Conservation (phyloP, 2,888 invertebrate species). For the Torymus tubicola region DNA sequence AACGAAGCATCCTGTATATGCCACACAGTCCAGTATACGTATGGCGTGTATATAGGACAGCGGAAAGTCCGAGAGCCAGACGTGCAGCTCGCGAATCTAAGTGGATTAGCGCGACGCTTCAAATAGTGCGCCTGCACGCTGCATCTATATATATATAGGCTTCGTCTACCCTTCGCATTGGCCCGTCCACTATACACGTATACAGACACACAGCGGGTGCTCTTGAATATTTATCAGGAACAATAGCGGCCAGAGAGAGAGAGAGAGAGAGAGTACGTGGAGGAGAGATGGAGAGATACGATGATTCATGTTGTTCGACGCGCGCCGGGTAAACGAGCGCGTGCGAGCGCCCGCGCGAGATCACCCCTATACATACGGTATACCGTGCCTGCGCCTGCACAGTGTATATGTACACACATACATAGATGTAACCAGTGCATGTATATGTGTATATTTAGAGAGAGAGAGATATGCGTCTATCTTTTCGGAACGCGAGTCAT, state of each 20-base stretch:
- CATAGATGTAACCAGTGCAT: too few relatives aligned
- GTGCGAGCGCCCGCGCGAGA: neutral
- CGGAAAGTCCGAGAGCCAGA: too few relatives aligned
- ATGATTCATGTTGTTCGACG: constrained; percentile 45
- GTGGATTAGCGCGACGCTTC: constrained; percentile 50
- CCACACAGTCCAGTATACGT: too few relatives aligned
- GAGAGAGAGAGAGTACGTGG: too few relatives aligned
- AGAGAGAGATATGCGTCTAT: neutral
- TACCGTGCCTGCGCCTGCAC: too few relatives aligned
- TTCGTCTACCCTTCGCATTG: neutral
- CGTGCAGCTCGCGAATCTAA: constrained; percentile 47
- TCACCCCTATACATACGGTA: too few relatives aligned
- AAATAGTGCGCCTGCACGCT: neutral
- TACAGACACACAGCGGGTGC: neutral
- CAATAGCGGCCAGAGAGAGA: constrained; percentile 13
- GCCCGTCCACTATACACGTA: constrained; percentile 13
- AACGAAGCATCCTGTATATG: too few relatives aligned
- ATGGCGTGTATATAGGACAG: too few relatives aligned
- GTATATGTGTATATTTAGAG: too few relatives aligned
- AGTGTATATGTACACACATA: too few relatives aligned
- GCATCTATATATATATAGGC: too few relatives aligned
- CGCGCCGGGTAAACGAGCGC: neutral
- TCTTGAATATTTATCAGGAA: constrained; percentile 52
- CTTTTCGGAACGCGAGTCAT: neutral
- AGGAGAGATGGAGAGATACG: constrained; percentile 33